Base-by-base conservation (phyloP, 2,888 invertebrate species). In the Lepidonotus clava region DNA sequence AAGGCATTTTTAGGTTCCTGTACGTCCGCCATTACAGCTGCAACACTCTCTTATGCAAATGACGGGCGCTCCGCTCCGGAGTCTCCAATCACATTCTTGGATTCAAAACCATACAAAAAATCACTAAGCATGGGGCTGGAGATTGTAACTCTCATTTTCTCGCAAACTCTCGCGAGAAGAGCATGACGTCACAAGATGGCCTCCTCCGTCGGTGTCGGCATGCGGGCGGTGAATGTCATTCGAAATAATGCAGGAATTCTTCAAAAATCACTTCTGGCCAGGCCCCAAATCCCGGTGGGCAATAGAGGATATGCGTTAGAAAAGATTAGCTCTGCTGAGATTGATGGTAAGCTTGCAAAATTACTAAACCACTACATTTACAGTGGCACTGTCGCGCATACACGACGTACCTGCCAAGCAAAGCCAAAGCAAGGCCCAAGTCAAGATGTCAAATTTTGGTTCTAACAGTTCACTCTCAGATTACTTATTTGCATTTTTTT, bases 1-100 rank as follows among this genome's bases (percentile, higher is more conserved):
- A 92, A 90, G 90, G 93, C 93, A 92, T 91, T 93, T 86, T 87
- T 88, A 38, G 76, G 85, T 76, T 89, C 89, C 85, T 87, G 85
- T 67, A 89, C 86, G 83, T 88, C 89, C 87, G 71, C 89, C 88
- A 86, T 88, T 83, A 80, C 86, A 85, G 61, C 85, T 83, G 66
- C 84, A 86, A 86, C 84, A 84, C 84, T 84, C 84, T 67, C 66
- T 34, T 84, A 84, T 84, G 84, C 84, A 84, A 84, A 84, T 84
- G 67, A 84, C n/a, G 24, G 38, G 5, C 28, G 18, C 11, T n/a
- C 34, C 76, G 18, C 46, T 46, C 46, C 80, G 80, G 14, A 4
- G 34, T 71, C 18, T 5, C 8, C 28, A 46, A 6, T 41, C 34
- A 6, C n/a, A n/a, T n/a, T n/a, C n/a, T n/a, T n/a, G 51, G 51